Evolutionary conservation across 2,797 vertebrate genomes (phyloP).

Genomic region (Muscicapa striata): DNA sequence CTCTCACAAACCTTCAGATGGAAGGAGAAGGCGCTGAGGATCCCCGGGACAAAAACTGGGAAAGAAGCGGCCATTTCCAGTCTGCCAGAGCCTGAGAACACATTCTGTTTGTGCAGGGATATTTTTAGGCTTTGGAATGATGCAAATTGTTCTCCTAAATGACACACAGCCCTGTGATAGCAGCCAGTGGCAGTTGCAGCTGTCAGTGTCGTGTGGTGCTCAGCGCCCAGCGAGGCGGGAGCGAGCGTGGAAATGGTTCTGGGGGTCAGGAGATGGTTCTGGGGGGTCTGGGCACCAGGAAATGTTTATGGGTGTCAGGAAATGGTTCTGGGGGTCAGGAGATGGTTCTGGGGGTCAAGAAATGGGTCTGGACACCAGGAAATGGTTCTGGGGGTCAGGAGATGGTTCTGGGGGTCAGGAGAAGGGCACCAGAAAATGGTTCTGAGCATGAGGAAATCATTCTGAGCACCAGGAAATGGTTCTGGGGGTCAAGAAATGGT

Average conservation of each 20-base stretch:
- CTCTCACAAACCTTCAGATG: neutral
- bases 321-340: rapidly evolving
- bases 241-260: neutral
- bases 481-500: rapidly evolving
- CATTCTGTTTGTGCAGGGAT: neutral
- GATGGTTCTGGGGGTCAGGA: rapidly evolving
- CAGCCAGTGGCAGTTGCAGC: conserved; percentile 35
- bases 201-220: neutral
- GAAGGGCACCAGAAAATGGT: rapidly evolving
- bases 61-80: neutral
- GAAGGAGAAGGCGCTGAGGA: neutral
- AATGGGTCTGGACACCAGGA: rapidly evolving
- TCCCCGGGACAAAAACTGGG: neutral
- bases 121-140: conserved; percentile 59
- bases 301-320: rapidly evolving
- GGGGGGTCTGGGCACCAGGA: rapidly evolving
- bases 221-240: neutral
- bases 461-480: rapidly evolving
- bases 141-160: conserved; percentile 54
- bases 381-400: rapidly evolving
- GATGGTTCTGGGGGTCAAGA: rapidly evolving
- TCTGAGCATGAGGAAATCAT: rapidly evolving
- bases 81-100: neutral
- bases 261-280: neutral
- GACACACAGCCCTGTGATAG: conserved; percentile 7